Base-by-base conservation (phyloP, 2,888 invertebrate genomes). In the Sesia bembeciformis region DNA sequence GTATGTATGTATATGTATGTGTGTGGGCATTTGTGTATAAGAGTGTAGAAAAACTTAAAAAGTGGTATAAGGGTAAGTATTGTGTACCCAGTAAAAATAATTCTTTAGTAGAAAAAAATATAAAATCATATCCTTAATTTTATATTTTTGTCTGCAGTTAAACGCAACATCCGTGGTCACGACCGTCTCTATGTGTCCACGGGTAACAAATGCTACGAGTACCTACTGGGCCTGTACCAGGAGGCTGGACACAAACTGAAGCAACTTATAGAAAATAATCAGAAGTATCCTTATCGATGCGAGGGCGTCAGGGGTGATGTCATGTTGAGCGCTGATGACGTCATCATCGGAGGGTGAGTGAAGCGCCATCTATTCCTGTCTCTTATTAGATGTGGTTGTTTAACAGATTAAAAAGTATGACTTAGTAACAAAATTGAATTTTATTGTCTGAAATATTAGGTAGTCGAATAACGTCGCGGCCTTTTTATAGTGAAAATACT, bases 181-280 rank as follows among this genome's bases (percentile, higher is more conserved):
- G 97, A 98, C 81, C 91, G 95, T n/a, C 85, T 99, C 41, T 99
- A 98, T 85, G 92, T 99, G 39, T 92, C 93, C 1, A 85, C 91
- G 0, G 90, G 90, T 23, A 96, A 97, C 83, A 78, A 87, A 3
- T 93, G 94, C 46, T 96, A 93, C 78, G 90, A 91, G 54, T 93
- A 93, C 70, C 75, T 98, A 49, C 90, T 91, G 55, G 93, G 92
- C 4, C 84, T 98, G 39, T 96, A 96, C 80, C 58, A 64, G 56
- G 79, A 67, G 51, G 78, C 77, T 0, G 80, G 75, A 0, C 57
- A 52, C 2, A 61, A 67, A 40, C 63, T 74, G 46, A 58, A 72
- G 39, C 82, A 86, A 50, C 92, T 93, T 55, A 63, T 84, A 40
- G 86, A 91, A 7, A 68, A 81, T 4, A 92, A 92, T 61, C 84